These are phyloP conservation scores for Prinia subflava DNA, from an alignment of 2,113 vertebrate species.

Conservation along the genomic window DNA sequence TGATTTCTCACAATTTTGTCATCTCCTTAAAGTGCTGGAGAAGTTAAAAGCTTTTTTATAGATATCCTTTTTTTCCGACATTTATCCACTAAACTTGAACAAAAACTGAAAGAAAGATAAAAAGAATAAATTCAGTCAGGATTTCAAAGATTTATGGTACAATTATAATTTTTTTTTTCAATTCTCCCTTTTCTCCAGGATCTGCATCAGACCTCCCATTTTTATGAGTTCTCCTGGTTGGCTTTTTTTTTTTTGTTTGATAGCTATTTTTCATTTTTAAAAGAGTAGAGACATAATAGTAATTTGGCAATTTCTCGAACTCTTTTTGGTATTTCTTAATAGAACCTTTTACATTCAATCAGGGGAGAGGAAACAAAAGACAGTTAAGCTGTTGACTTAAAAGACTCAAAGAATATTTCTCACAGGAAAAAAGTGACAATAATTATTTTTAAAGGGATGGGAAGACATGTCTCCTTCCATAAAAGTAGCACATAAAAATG, in stretches of 20 bases:
- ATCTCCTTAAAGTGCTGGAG: not conserved
- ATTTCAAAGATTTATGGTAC: not conserved
- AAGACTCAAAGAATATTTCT: not conserved
- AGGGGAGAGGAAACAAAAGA: not conserved
- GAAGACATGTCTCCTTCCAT: not conserved
- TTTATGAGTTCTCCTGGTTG: not conserved
- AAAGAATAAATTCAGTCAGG: not conserved
- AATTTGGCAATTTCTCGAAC: not conserved
- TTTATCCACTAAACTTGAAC: not conserved
- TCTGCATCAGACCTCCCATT: not conserved
- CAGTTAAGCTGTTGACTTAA: not conserved
- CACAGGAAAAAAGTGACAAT: not conserved
- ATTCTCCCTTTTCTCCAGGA: not conserved
- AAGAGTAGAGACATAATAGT: not conserved
- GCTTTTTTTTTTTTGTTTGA: not conserved
- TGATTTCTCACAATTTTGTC: not conserved
- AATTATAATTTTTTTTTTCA: not conserved
- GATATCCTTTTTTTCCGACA: not conserved
- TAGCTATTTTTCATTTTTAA: not conserved
- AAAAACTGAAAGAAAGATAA: not conserved
- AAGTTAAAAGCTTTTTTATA: conserved; percentile 12
- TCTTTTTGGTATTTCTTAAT: not conserved
- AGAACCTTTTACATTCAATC: not conserved
- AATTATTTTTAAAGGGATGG: not conserved
- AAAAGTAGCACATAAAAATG: not conserved